These are phyloP conservation scores for Dromaius novaehollandiae DNA, from an alignment of 2,113 vertebrate species.

Conservation along the genomic window DNA sequence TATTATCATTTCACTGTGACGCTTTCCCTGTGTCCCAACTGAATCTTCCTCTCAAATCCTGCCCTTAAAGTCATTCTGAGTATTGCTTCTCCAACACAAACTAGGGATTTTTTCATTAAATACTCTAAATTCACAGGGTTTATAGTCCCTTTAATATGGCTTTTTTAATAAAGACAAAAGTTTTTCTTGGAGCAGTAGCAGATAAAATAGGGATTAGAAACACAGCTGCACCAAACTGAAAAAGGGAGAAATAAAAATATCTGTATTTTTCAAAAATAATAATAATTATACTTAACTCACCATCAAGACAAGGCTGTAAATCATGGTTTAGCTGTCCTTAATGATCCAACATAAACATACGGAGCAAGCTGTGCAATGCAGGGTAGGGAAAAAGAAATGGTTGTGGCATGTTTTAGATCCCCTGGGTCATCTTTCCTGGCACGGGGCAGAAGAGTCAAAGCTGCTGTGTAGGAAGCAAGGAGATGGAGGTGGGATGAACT, in stretches of 20 bases:
- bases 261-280: not conserved
- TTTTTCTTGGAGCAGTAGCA: slow-evolving; percentile 55
- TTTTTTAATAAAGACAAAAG: slow-evolving; percentile 56
- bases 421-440: slow-evolving; percentile 40
- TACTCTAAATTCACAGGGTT: slow-evolving; percentile 12
- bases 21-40: not conserved
- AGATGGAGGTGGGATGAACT: not conserved
- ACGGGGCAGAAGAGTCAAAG: not conserved
- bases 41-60: not conserved
- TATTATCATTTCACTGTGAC: not conserved
- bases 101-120: slow-evolving; percentile 3
- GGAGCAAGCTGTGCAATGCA: slow-evolving; percentile 4
- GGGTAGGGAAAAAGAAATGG: not conserved
- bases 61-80: not conserved
- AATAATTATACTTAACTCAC: slow-evolving; percentile 43
- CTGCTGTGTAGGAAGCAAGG: slow-evolving; percentile 33
- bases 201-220: slow-evolving; percentile 26
- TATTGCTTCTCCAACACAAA: not conserved
- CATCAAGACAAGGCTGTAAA: slow-evolving; percentile 22
- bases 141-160: not conserved
- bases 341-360: slow-evolving; percentile 55
- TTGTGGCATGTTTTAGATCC: not conserved
- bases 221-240: slow-evolving; percentile 37
- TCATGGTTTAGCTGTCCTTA: slow-evolving; percentile 23
- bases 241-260: slow-evolving; percentile 11